Conservation (phyloP, 1,140 invertebrate genomes). For the Microplitis demolitor region DNA sequence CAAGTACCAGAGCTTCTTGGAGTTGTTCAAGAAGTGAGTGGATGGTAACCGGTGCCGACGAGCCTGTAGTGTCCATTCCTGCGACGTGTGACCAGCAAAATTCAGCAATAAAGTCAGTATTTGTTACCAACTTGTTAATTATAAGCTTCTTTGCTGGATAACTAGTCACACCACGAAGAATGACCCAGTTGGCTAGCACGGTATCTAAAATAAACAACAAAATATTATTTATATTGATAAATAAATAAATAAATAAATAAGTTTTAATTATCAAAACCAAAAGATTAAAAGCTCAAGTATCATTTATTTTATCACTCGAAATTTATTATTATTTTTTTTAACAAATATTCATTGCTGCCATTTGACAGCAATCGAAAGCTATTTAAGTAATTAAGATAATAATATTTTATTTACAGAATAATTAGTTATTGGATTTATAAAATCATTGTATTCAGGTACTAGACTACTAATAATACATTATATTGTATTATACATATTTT, state of each 20-base stretch:
- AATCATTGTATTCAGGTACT: too few relatives aligned
- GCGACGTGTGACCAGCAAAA: conserved; percentile 50
- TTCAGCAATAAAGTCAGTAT: conserved; percentile 25
- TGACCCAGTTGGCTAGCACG: conserved; percentile 60
- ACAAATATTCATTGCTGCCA: too few relatives aligned
- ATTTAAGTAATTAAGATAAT: too few relatives aligned
- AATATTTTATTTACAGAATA: too few relatives aligned
- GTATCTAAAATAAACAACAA: conserved; percentile 49
- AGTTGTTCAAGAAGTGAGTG: conserved; percentile 66
- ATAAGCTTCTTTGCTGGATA: conserved; percentile 43
- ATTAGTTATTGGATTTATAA: too few relatives aligned
- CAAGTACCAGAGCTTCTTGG: conserved; percentile 70
- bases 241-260: conserved; percentile 9
- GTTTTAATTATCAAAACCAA: background rate
- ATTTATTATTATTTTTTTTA: too few relatives aligned
- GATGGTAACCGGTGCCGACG: conserved; percentile 63
- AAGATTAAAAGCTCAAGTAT: too few relatives aligned
- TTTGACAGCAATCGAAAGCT: too few relatives aligned
- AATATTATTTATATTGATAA: background rate
- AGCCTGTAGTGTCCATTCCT: conserved; percentile 63
- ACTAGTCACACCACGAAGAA: conserved; percentile 60
- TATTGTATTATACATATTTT: too few relatives aligned
- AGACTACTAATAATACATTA: too few relatives aligned
- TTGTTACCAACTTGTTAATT: conserved; percentile 28
- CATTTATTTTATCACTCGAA: too few relatives aligned